Percentiles rank a stretch among this genome's conserved stretches.
These are phyloP conservation scores for Dromococcyx pavoninus DNA, from an alignment of 2,797 vertebrate species.

Conservation along the genomic window DNA sequence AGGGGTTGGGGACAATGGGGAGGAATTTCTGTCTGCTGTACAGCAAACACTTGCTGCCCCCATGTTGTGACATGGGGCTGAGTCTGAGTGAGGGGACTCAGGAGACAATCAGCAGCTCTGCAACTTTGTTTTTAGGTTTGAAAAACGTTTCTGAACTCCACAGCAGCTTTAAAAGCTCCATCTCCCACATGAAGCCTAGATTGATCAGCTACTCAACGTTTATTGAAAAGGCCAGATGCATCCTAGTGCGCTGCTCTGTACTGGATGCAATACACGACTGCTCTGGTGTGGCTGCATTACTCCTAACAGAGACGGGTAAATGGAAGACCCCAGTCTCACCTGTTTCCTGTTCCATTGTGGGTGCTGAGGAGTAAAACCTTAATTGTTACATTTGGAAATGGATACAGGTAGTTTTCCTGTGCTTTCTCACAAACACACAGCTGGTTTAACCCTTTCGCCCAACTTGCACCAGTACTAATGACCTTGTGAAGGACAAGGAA, in stretches of 20 bases:
- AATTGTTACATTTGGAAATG: background rate
- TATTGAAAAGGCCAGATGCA: background rate
- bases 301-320: background rate
- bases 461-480: background rate
- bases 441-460: background rate
- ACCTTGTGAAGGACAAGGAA: background rate
- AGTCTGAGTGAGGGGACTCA: background rate
- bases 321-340: background rate
- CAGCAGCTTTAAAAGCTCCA: background rate
- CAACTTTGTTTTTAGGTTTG: background rate
- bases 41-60: background rate
- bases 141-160: background rate
- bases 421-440: background rate
- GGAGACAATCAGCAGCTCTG: background rate
- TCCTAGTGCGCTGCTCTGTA: background rate
- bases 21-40: slow-evolving; percentile 26
- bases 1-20: background rate
- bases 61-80: background rate
- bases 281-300: background rate
- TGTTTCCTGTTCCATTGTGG: background rate
- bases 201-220: background rate
- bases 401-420: background rate
- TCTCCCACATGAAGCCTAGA: background rate
- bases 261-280: rapidly evolving
- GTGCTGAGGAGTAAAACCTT: background rate